Evolutionary conservation across 2,888 invertebrate species (phyloP).

Genomic region (Autographa pulchrina): DNA sequence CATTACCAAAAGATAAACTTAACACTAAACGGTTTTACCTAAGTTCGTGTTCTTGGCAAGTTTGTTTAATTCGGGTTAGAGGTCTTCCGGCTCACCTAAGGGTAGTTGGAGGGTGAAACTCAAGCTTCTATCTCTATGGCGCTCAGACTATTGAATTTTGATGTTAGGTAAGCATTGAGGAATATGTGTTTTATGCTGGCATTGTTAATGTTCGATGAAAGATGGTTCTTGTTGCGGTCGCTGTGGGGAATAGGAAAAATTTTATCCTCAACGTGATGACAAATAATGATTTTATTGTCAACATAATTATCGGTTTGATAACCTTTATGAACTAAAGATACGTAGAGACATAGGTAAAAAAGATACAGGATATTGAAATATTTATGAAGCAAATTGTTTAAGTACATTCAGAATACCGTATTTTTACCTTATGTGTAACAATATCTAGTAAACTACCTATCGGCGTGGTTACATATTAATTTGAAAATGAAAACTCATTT

Average conservation of each 20-base stretch:
- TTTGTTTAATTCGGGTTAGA: slow-evolving; percentile 65
- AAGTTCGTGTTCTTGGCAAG: slow-evolving; percentile 57
- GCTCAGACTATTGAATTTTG: not conserved
- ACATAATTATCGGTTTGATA: too few species aligned
- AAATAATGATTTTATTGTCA: too few species aligned
- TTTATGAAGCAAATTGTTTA: too few species aligned
- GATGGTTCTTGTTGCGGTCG: too few species aligned
- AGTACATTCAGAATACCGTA: too few species aligned
- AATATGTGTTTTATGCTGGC: not conserved
- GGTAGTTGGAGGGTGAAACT: slow-evolving; percentile 37
- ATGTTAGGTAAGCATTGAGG: not conserved
- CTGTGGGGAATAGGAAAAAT: too few species aligned
- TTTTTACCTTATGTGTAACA: too few species aligned
- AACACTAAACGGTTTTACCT: slow-evolving; percentile 61
- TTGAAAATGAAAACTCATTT: slow-evolving; percentile 4
- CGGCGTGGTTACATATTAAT: not conserved
- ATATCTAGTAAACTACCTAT: not conserved
- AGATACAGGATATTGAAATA: too few species aligned
- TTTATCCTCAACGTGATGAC: too few species aligned
- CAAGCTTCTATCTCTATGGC: slow-evolving; percentile 3
- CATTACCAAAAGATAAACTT: slow-evolving; percentile 63
- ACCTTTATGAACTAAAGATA: too few species aligned
- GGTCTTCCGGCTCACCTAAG: slow-evolving; percentile 55
- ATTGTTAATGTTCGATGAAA: not conserved
- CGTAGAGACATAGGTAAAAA: too few species aligned